Conservation (phyloP, 2,797 vertebrate genomes). For the Hydrophis major region DNA sequence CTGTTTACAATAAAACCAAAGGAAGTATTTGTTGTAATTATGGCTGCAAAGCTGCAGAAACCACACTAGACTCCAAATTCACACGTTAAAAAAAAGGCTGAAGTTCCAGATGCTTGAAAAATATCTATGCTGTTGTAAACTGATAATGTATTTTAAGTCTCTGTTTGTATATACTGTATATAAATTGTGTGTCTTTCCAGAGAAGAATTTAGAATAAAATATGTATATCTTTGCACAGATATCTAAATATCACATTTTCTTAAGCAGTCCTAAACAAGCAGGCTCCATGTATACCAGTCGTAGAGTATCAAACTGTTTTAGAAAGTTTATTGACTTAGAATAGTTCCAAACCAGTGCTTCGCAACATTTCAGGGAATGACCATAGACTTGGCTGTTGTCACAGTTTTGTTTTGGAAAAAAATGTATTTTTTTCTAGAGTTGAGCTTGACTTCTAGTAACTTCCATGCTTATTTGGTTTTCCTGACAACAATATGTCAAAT, state of each 20-base stretch:
- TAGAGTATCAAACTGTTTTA: not conserved
- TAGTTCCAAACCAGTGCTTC: not conserved
- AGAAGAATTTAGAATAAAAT: slow-evolving; percentile 1
- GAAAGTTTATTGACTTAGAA: not conserved
- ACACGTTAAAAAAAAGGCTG: not conserved
- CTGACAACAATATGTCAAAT: not conserved
- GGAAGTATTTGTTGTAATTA: slow-evolving; percentile 10
- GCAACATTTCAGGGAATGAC: not conserved
- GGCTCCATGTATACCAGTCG: not conserved
- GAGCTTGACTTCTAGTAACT: not conserved
- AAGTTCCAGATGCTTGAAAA: slow-evolving; percentile 14
- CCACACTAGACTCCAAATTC: not conserved
- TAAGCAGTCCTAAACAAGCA: not conserved
- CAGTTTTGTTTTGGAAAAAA: not conserved
- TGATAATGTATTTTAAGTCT: not conserved
- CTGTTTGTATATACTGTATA: not conserved
- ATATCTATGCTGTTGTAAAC: not conserved
- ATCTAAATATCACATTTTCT: not conserved
- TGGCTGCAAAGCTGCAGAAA: slow-evolving; percentile 4
- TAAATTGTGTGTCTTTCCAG: not conserved
- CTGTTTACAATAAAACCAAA: not conserved
- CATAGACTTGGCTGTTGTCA: not conserved
- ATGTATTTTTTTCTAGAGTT: not conserved
- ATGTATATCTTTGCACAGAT: not conserved
- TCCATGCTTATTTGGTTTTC: not conserved